Conservation (phyloP, 2,888 invertebrate species). For the Lepidocyrtinus sp. region DNA sequence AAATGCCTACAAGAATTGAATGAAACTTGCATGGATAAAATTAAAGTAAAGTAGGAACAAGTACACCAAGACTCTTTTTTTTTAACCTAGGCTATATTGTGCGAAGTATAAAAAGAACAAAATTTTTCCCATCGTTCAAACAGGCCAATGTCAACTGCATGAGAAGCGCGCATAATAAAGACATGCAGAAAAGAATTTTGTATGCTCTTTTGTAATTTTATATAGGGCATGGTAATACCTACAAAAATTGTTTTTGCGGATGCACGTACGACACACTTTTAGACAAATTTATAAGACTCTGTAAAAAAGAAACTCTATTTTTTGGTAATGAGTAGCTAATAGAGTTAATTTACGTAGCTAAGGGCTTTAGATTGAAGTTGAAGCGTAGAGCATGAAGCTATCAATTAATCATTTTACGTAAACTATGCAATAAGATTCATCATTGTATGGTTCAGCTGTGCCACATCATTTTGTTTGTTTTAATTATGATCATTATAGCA, state of each 20-base stretch:
- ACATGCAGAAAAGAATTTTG: neutral
- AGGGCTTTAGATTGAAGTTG: neutral
- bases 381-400: neutral
- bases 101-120: neutral
- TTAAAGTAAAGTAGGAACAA: conserved; percentile 13
- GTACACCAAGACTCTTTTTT: neutral
- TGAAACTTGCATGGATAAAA: neutral
- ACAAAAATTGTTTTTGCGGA: neutral
- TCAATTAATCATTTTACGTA: neutral
- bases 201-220: conserved; percentile 9
- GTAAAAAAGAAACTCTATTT: neutral
- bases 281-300: neutral
- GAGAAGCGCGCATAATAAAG: neutral
- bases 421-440: neutral
- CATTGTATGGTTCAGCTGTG: no score
- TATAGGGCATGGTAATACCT: conserved; percentile 41
- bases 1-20: neutral
- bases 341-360: neutral
- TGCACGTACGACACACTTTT: conserved; percentile 13
- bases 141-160: conserved; percentile 58
- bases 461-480: neutral
- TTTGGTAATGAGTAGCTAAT: neutral
- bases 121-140: conserved; percentile 26
- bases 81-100: conserved; percentile 4
- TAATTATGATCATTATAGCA: neutral